A percentile compares a stretch with the other conserved stretches of the same genome.
Conservation (phyloP, 2,797 vertebrate species). For the Hydrophis major region DNA sequence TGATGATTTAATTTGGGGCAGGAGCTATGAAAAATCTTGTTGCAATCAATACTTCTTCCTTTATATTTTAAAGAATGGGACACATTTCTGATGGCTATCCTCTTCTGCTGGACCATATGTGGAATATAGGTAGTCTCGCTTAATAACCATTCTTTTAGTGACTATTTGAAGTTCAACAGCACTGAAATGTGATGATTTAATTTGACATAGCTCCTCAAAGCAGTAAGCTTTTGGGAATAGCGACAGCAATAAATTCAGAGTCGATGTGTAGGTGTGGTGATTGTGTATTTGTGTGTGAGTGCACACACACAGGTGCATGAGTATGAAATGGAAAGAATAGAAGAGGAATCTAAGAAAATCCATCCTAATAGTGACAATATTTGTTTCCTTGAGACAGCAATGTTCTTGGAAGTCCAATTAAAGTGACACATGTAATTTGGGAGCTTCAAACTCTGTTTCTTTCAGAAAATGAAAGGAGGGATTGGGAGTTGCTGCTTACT, state of each 20-base stretch:
- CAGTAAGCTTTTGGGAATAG: constrained; percentile 1
- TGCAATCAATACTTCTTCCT: not conserved
- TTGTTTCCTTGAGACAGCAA: constrained; percentile 62
- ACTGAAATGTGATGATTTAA: not conserved
- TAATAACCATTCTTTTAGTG: not conserved
- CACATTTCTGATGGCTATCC: not conserved
- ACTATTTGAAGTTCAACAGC: too few species aligned
- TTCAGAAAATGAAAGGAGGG: not conserved
- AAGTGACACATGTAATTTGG: constrained; percentile 44
- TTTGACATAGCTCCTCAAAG: not conserved
- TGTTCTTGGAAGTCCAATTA: constrained; percentile 63
- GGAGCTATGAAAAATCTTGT: constrained; percentile 2
- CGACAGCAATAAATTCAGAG: constrained; percentile 3
- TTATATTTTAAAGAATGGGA: constrained; percentile 2
- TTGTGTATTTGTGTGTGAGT: not conserved
- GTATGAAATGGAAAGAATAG: constrained; percentile 60
- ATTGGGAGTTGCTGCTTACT: constrained; percentile 56
- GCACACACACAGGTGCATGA: not conserved
- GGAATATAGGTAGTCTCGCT: not conserved
- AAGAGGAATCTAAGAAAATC: constrained; percentile 50
- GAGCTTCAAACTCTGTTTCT: not conserved
- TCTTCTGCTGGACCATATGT: not conserved
- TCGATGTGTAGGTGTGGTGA: constrained; percentile 25
- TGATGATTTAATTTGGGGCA: constrained; percentile 19
- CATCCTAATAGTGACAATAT: constrained; percentile 41